Evolutionary conservation across 2,113 vertebrate species (phyloP).

Genomic region (Phyllostomus discolor): DNA sequence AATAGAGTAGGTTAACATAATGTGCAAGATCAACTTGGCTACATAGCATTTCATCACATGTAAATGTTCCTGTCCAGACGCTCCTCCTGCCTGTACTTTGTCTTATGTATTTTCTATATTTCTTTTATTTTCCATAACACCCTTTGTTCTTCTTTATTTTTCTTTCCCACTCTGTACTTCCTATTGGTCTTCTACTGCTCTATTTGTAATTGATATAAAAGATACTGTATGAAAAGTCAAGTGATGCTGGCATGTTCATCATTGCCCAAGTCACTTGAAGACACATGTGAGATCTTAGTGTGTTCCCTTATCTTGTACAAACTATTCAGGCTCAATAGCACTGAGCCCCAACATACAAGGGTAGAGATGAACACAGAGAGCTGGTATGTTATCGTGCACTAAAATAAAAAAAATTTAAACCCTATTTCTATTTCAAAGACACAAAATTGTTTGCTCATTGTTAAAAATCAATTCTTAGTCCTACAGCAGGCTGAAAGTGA

Average conservation of each 20-base stretch:
- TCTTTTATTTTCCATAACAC: neutral
- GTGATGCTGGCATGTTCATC: neutral
- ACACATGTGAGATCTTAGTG: neutral
- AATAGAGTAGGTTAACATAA: neutral
- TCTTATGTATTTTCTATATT: neutral
- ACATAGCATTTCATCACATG: neutral
- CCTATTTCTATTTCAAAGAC: slow-evolving; percentile 24
- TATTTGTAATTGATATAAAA: neutral
- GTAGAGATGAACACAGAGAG: neutral
- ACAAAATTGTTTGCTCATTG: slow-evolving; percentile 35
- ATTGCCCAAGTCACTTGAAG: neutral
- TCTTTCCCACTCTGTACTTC: neutral
- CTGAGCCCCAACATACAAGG: neutral
- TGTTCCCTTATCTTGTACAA: slow-evolving; percentile 30
- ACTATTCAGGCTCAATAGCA: neutral
- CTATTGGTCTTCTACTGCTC: neutral
- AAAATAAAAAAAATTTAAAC: slow-evolving; percentile 31
- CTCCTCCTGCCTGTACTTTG: neutral
- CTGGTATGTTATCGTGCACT: neutral
- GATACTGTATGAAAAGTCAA: neutral
- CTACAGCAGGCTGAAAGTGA: neutral
- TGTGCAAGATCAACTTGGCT: neutral
- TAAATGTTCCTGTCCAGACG: neutral
- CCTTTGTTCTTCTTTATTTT: neutral
- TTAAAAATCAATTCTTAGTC: slow-evolving; percentile 63